Conservation (phyloP, 2,888 invertebrate genomes). For the Ennomos quercinarius region DNA sequence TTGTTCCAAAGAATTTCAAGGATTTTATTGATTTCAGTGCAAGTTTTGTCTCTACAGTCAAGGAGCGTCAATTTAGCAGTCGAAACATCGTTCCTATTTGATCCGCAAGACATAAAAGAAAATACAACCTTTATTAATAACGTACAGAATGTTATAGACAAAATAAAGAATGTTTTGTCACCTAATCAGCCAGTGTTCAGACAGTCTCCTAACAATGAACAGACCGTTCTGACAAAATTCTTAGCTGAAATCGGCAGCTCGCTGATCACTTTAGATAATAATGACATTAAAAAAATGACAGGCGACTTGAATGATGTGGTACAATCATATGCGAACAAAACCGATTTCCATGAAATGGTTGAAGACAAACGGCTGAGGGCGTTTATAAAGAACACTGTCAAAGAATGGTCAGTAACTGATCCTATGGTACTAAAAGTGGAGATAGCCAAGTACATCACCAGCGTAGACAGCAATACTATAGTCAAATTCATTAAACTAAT, state of each 20-base stretch:
- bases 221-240: constrained; percentile 8
- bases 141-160: constrained; percentile 23
- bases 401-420: constrained; percentile 17
- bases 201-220: background rate
- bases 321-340: background rate
- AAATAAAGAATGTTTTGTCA: constrained; percentile 20
- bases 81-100: constrained; percentile 35
- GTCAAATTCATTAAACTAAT: constrained; percentile 16
- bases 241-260: constrained; percentile 21
- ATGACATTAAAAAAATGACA: constrained; percentile 4
- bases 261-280: constrained; percentile 23
- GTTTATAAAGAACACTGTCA: constrained; percentile 14
- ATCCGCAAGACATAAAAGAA: constrained; percentile 28
- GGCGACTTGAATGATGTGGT: constrained; percentile 20
- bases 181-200: constrained; percentile 9
- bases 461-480: constrained; percentile 5
- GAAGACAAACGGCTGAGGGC: constrained; percentile 1
- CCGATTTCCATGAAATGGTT: constrained; percentile 20
- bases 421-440: constrained; percentile 27
- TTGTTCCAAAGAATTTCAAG: no score
- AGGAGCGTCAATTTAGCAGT: constrained; percentile 35
- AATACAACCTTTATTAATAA: constrained; percentile 21
- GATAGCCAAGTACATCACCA: constrained; percentile 26
- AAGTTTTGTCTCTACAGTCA: constrained; percentile 3
- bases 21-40: background rate